Conservation (phyloP, 2,113 vertebrate species). For the Felis chaus region DNA sequence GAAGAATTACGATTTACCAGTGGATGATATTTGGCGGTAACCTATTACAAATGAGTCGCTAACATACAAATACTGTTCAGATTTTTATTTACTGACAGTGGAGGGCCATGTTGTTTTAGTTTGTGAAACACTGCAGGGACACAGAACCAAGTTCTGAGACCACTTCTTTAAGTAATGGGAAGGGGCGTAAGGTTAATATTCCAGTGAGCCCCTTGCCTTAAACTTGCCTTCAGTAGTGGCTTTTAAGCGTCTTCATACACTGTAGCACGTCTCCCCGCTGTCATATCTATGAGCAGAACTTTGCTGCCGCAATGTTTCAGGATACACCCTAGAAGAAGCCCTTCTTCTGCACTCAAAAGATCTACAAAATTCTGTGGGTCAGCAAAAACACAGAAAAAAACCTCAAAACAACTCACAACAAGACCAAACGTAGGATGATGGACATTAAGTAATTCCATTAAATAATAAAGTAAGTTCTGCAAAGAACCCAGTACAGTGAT, state of each 20-base stretch:
- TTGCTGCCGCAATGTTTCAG: not conserved
- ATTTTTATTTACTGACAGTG: not conserved
- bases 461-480: not conserved
- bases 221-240: not conserved
- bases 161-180: not conserved
- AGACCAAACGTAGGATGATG: not conserved
- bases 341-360: not conserved
- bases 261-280: rapidly evolving
- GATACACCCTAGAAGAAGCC: not conserved
- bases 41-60: not conserved
- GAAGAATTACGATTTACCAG: not conserved
- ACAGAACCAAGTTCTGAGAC: not conserved
- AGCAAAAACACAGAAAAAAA: not conserved
- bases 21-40: not conserved
- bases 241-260: not conserved
- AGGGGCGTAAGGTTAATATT: not conserved
- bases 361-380: not conserved
- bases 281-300: not conserved
- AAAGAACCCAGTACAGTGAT: not conserved
- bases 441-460: not conserved
- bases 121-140: not conserved
- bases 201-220: not conserved
- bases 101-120: not conserved
- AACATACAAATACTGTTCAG: not conserved
- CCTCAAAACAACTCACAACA: not conserved